Evolutionary conservation across 2,888 invertebrate species (phyloP), one percentile per base, ranked within the genome.

Genomic region (Parascotia fuliginaria): DNA sequence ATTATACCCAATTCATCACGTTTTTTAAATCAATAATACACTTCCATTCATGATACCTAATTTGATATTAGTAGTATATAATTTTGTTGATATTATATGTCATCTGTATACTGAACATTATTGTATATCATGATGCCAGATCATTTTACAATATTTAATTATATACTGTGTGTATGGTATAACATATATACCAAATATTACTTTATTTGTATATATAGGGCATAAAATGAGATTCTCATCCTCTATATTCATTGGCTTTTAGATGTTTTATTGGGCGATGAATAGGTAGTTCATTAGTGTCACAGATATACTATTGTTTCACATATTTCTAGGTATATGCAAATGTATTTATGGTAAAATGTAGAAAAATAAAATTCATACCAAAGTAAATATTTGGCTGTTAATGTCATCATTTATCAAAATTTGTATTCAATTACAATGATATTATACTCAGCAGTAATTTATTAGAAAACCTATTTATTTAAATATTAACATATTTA

Each of bases 301-400:
- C 65, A 61, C 70, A 60, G 53, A 64, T 61, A 64, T 58, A 60
- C 53, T 65, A 55, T 69, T 65, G 50, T 70, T 49, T 66, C 48
- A 36, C 65, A 61, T 69, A 57, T 57, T 60, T 65, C 60, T 73
- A 73, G 65, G 46, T 74, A 67, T 65, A 71, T 63, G 70, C 49
- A 66, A 66, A 48, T 68, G 46, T 68, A 74, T 70, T 71, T 73
- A 68, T 59, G 57, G 46, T 63, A 57, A 54, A 70, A 67, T 60
- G 59, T 67, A 68, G 73, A 65, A 67, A 70, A 71, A 67, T 63
- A 57, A 63, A 60, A 67, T 67, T 66, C 64, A 76, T 80, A 82
- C 82, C 81, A 82, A 82, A 82, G 82, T 81, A 73, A 75, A 61
- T 68, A 62, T 81, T 81, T 77, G 81, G 80, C 80, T 80, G 77